A percentile compares a stretch with the other conserved stretches of the same genome.
Evolutionary conservation across 2,888 invertebrate genomes (phyloP).

Genomic region (Deladenus siricidicola): DNA sequence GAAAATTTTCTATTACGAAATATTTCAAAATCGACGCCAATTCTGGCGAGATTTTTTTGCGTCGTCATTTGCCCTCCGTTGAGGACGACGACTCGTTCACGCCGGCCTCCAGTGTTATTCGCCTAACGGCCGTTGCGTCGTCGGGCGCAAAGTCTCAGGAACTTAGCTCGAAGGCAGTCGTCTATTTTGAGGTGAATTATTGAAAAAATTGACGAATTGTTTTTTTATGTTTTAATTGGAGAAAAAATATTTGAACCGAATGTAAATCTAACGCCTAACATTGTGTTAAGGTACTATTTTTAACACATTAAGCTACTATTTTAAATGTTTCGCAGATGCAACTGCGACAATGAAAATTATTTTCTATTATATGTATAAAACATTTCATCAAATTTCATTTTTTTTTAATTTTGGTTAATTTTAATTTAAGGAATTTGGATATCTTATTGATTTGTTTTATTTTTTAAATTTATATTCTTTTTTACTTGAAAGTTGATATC

Average conservation of each 20-base stretch:
- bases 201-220: background rate
- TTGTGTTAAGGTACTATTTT: background rate
- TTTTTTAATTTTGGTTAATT: too few relatives aligned
- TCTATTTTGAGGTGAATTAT: background rate
- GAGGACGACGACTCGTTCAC: background rate
- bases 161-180: background rate
- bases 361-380: too few relatives aligned
- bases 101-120: too few relatives aligned
- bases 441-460: background rate
- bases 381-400: too few relatives aligned
- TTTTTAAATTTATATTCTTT: background rate
- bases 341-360: too few relatives aligned
- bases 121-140: background rate
- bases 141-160: background rate
- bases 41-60: background rate
- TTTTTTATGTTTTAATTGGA: background rate
- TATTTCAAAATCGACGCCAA: background rate
- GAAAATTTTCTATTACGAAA: background rate
- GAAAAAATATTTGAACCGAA: too few relatives aligned
- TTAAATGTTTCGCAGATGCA: background rate
- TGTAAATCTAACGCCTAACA: too few relatives aligned
- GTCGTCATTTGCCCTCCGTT: background rate
- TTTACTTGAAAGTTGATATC: background rate
- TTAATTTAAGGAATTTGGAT: too few relatives aligned
- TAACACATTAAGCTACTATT: background rate